Base-by-base conservation (phyloP, 2,888 invertebrate genomes). In the Polymixis lichenea region DNA sequence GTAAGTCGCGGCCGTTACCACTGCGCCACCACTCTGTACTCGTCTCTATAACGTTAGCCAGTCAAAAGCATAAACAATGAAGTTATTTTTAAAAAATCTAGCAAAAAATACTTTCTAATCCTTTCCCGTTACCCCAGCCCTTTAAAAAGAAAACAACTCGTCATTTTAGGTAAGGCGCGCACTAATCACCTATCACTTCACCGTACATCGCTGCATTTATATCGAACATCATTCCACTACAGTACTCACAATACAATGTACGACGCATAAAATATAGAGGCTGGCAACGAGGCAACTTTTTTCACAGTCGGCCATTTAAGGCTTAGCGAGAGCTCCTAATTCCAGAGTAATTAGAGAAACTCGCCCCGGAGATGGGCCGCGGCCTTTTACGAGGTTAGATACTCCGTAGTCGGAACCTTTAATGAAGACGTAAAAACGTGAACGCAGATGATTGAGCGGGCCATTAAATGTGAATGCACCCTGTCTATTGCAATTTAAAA, bases 311-410 rank as follows among this genome's bases (percentile, higher is more conserved):
- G 74, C 90, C 91, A 70, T 85, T 75, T 84, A 86, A 77, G 88
- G 88, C 86, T 83, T 76, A 83, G 91, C 90, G 92, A 93, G 93
- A 94, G 92, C 93, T 93, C 92, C 94, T 93, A 93, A 94, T 93
- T 92, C 93, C 92, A 82, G 81, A 90, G 92, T 92, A 93, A 94
- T 94, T 94, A 93, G 90, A 94, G 95, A 95, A 95, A 95, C 93
- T 92, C 84, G 91, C 87, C 88, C 90, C 90, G 89, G 90, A 91
- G 89, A 86, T 83, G 86, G 68, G 70, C 82, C 84, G 69, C 72
- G 82, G 86, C 89, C 90, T 87, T 89, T 87, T 86, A 83, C 75
- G 85, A 82, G 77, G 82, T 78, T 83, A 80, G 75, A 83, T 80
- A 66, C 85, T 82, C 90, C 91, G 80, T 92, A 91, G 90, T 91